A percentile compares a stretch with the other conserved stretches of the same genome.
phyloP scores from a whole-genome alignment of 2,888 invertebrate species.

The Caenorhabditis sp. region DNA sequence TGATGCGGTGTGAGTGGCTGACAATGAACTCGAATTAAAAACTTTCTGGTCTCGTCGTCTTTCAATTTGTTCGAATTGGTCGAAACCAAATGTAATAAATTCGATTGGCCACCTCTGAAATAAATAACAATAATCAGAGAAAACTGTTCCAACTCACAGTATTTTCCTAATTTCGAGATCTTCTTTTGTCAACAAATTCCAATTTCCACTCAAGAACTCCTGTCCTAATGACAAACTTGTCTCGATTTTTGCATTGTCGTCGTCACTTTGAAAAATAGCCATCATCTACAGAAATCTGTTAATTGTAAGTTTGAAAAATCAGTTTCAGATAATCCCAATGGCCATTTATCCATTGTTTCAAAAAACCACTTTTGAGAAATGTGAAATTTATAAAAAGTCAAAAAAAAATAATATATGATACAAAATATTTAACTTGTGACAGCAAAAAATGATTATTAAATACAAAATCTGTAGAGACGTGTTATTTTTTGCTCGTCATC shows the following conservation, averaged over 20 bases:
- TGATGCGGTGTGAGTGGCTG: slow-evolving; percentile 75
- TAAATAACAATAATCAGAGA: neutral
- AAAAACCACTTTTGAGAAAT: neutral
- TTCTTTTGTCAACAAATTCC: neutral
- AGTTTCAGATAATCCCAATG: neutral
- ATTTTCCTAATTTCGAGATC: neutral
- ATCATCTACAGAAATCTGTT: neutral
- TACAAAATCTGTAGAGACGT: no score
- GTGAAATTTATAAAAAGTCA: neutral
- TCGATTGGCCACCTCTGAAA: slow-evolving; percentile 32
- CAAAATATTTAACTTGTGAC: no score
- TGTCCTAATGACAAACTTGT: neutral
- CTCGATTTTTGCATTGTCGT: neutral
- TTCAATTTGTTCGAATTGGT: slow-evolving; percentile 76
- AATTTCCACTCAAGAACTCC: neutral
- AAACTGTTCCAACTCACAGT: neutral
- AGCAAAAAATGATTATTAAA: no score
- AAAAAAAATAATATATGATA: neutral
- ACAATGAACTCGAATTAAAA: slow-evolving; percentile 23
- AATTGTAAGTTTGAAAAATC: neutral
- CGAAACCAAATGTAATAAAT: slow-evolving; percentile 22
- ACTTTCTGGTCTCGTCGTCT: slow-evolving; percentile 54
- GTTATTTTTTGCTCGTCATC: neutral
- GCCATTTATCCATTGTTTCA: neutral
- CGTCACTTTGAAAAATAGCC: neutral